Evolutionary conservation across 2,113 vertebrate genomes (phyloP).

Genomic region (Nematolebias whitei): DNA sequence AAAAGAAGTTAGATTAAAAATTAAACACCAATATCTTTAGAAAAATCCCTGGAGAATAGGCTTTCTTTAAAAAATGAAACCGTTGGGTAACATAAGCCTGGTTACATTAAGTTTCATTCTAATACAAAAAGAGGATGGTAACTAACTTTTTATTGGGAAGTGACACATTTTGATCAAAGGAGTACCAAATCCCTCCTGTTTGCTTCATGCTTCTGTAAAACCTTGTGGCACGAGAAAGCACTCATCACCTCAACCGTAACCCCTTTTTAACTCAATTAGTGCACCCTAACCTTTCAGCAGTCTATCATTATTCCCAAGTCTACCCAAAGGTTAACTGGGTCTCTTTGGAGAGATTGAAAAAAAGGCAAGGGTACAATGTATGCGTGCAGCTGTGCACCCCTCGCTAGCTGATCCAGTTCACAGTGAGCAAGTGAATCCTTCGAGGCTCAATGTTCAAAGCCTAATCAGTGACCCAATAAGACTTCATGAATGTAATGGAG

Average conservation of each 20-base stretch:
- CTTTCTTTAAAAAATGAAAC: neutral
- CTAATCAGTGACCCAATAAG: constrained; percentile 63
- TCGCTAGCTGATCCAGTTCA: constrained; percentile 38
- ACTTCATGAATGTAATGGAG: constrained; percentile 61
- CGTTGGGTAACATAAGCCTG: neutral
- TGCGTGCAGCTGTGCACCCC: neutral
- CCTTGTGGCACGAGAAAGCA: constrained; percentile 23
- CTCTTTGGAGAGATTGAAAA: constrained; percentile 46
- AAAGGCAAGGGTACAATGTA: constrained; percentile 14
- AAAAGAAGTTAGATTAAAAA: rapidly evolving
- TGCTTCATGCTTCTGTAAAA: constrained; percentile 17
- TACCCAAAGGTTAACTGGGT: constrained; percentile 53
- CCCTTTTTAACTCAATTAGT: constrained; percentile 71
- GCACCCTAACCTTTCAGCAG: constrained; percentile 67
- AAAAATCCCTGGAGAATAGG: neutral
- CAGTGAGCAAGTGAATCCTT: constrained; percentile 45
- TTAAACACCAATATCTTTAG: neutral
- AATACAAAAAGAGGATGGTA: neutral
- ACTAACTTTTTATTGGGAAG: constrained; percentile 2
- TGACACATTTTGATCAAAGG: neutral
- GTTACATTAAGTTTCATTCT: neutral
- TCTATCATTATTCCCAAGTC: constrained; percentile 62
- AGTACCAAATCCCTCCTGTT: constrained; percentile 13
- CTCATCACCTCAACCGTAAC: constrained; percentile 54
- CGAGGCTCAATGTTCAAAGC: constrained; percentile 53